A percentile compares a stretch with the other conserved stretches of the same genome.
Conservation (phyloP, 2,888 invertebrate species). For the Aphodius granarius region DNA sequence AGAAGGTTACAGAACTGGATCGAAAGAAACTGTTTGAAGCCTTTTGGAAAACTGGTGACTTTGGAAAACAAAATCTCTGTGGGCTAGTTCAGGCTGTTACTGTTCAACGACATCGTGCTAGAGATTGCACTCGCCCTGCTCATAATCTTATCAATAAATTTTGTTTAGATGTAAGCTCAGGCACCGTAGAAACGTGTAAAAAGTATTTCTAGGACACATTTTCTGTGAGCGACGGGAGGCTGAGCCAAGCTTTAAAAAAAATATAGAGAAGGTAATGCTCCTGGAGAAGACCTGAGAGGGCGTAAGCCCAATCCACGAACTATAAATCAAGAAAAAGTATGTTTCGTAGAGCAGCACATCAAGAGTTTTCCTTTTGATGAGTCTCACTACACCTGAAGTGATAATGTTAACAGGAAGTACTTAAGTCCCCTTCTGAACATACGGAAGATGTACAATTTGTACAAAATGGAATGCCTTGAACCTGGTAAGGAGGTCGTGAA, state of each 20-base stretch:
- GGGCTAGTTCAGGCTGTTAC: no score
- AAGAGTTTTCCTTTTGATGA: not conserved
- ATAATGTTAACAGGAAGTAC: not conserved
- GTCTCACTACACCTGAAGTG: not conserved
- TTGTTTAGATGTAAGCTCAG: no score
- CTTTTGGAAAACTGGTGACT: no score
- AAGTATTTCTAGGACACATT: not conserved
- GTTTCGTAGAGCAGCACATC: not conserved
- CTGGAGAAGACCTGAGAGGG: constrained; percentile 1
- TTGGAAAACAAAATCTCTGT: no score
- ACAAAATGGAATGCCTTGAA: not conserved
- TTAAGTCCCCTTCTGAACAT: not conserved
- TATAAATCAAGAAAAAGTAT: not conserved
- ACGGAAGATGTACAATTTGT: not conserved
- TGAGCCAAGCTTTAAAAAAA: not conserved
- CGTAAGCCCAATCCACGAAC: not conserved
- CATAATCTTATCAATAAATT: no score
- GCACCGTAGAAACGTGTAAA: not conserved
- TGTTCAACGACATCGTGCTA: no score
- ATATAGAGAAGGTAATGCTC: not conserved
- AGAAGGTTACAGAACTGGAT: no score
- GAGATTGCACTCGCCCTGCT: no score
- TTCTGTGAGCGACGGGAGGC: not conserved
- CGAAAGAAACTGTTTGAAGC: no score
- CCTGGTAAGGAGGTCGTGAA: not conserved